Evolutionary conservation across 2,888 invertebrate species (phyloP).

Genomic region (Synanthedon myopaeformis): DNA sequence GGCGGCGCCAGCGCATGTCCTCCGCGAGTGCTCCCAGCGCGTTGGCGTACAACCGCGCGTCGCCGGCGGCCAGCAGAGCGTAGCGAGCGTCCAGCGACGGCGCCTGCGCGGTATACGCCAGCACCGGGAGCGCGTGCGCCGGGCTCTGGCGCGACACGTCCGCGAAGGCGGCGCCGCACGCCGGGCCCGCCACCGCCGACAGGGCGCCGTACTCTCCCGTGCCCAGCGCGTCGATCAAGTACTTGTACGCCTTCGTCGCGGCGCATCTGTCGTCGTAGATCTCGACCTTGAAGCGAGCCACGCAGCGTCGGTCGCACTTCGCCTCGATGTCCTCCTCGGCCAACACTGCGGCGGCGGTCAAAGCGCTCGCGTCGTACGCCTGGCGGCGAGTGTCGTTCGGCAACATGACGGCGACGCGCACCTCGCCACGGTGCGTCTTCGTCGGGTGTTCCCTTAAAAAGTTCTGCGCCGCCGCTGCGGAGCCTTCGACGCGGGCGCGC

Average conservation of each 20-base stretch:
- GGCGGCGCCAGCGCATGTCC: conserved; percentile 26
- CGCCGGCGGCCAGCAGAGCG: conserved; percentile 9
- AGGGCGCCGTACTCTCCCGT: conserved; percentile 38
- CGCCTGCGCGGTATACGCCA: conserved; percentile 42
- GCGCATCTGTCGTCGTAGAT: conserved; percentile 41
- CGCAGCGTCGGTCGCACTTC: conserved; percentile 3
- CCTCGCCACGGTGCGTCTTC: conserved; percentile 14
- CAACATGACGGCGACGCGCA: conserved; percentile 32
- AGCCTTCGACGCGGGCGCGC: conserved; percentile 13
- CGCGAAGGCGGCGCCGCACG: conserved; percentile 44
- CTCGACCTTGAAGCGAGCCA: conserved; percentile 31
- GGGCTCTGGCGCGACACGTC: conserved; percentile 41
- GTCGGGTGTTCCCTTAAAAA: conserved; percentile 16
- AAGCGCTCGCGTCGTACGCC: conserved; percentile 23
- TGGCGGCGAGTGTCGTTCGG: conserved; percentile 22
- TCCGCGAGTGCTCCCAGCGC: conserved; percentile 14
- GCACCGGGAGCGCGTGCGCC: conserved; percentile 34
- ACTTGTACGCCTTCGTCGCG: conserved; percentile 37
- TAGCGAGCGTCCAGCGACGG: conserved; percentile 14
- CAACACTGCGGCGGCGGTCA: conserved; percentile 36
- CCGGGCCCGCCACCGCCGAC: conserved; percentile 45
- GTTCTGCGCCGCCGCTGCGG: conserved; percentile 18
- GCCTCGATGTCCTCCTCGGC: conserved; percentile 27
- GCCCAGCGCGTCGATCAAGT: conserved; percentile 38
- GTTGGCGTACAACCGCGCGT: conserved; percentile 23